Percentiles rank a stretch among this genome's conserved stretches.
phyloP scores from a whole-genome alignment of 37 sponge, comb jelly and placozoan genomes.

The Cladorhizidae sp. region DNA sequence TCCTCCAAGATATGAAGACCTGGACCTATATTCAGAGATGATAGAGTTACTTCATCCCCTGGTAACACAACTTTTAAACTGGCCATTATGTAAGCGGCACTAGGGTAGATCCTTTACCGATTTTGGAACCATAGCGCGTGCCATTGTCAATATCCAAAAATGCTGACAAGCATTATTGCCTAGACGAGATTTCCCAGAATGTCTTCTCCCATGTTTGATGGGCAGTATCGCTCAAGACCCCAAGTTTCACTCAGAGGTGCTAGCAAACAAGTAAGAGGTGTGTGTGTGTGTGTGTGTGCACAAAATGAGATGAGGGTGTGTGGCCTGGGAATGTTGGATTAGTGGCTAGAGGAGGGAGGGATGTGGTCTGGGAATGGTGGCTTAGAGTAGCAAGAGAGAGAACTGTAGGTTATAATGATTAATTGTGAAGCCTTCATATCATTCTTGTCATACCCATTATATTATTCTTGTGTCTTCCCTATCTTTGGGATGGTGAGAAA shows the following conservation, averaged over 20 bases:
- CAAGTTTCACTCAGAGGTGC: conserved; percentile 79
- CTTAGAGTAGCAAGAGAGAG: too few species aligned
- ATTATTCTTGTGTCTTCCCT: too few species aligned
- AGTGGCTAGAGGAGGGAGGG: too few species aligned
- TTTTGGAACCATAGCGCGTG: too few species aligned
- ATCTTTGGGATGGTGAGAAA: too few species aligned
- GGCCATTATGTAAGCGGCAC: neutral
- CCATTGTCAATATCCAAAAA: too few species aligned
- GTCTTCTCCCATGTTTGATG: conserved; percentile 72
- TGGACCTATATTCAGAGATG: conserved; percentile 2
- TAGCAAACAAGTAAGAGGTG: conserved; percentile 45
- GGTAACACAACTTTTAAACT: conserved; percentile 1
- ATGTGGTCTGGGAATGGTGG: too few species aligned
- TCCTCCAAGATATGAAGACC: neutral
- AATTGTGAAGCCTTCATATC: too few species aligned
- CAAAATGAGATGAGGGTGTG: neutral
- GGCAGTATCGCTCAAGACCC: conserved; percentile 73
- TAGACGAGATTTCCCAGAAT: too few species aligned
- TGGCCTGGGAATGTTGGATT: neutral
- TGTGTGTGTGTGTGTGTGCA: neutral
- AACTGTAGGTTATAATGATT: too few species aligned
- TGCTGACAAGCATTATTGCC: too few species aligned
- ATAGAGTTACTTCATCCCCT: neutral
- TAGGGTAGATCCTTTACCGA: neutral
- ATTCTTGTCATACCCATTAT: too few species aligned